These are phyloP conservation scores for Ligdia adustata DNA, from an alignment of 2,888 invertebrate species.

Conservation along the genomic window DNA sequence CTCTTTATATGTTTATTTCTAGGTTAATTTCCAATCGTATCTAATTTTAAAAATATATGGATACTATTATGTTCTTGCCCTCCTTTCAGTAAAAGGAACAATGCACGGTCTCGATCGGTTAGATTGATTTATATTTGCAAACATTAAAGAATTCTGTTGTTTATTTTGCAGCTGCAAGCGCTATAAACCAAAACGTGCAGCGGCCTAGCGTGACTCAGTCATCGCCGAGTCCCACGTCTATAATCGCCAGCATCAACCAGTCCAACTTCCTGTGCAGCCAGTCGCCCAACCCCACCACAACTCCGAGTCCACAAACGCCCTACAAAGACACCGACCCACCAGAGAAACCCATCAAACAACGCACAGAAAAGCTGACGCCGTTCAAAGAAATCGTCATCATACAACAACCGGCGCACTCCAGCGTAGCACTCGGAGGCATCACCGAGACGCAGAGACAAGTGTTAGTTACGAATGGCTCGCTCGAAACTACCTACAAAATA, in stretches of 20 bases:
- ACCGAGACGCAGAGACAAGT: constrained; percentile 31
- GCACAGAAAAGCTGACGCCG: constrained; percentile 42
- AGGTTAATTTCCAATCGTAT: too few species aligned
- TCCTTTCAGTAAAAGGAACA: too few species aligned
- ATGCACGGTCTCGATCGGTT: too few species aligned
- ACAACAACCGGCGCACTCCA: constrained; percentile 47
- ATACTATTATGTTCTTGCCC: too few species aligned
- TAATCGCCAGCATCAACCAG: constrained; percentile 76
- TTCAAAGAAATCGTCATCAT: constrained; percentile 66
- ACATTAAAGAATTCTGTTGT: not conserved
- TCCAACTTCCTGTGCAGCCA: constrained; percentile 75
- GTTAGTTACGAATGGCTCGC: constrained; percentile 41
- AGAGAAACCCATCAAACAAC: constrained; percentile 31
- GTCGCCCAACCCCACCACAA: constrained; percentile 43
- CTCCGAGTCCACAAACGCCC: constrained; percentile 30
- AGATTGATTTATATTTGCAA: too few species aligned
- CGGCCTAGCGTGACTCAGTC: constrained; percentile 67
- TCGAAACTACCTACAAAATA: constrained; percentile 42
- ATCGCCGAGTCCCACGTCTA: constrained; percentile 78
- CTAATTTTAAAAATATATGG: too few species aligned
- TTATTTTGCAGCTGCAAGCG: constrained; percentile 33
- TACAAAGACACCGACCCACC: constrained; percentile 49
- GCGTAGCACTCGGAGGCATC: constrained; percentile 28
- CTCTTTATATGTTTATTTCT: too few species aligned
- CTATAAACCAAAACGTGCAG: constrained; percentile 61